Evolutionary conservation across 2,888 invertebrate genomes (phyloP).

Genomic region (Andrena bucephala): DNA sequence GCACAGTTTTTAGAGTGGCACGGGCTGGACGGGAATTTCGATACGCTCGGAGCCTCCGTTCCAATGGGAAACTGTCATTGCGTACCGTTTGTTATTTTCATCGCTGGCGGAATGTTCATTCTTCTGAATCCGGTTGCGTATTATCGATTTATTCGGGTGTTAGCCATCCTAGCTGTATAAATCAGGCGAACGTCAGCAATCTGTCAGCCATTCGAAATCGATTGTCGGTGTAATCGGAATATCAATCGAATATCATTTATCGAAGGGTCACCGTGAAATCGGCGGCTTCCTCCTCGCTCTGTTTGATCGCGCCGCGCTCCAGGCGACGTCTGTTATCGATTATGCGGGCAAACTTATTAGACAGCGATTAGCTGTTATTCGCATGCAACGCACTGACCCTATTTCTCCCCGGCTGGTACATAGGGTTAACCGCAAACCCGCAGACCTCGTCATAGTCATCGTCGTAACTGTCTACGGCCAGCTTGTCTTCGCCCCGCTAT

Average conservation of each 20-base stretch:
- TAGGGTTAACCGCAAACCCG: slow-evolving; percentile 77
- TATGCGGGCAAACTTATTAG: slow-evolving; percentile 74
- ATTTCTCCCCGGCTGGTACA: slow-evolving; percentile 65
- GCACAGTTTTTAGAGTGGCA: slow-evolving; percentile 10
- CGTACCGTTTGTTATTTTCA: neutral
- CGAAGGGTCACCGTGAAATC: slow-evolving; percentile 50
- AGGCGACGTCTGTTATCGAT: slow-evolving; percentile 72
- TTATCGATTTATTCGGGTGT: slow-evolving; percentile 9
- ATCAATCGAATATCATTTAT: slow-evolving; percentile 58
- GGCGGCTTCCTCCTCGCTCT: slow-evolving; percentile 20
- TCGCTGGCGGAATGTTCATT: neutral
- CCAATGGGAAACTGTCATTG: neutral
- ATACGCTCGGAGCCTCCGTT: neutral
- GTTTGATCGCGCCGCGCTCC: slow-evolving; percentile 45
- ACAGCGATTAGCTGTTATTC: slow-evolving; percentile 77
- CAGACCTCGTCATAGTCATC: slow-evolving; percentile 70
- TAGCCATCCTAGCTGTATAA: slow-evolving; percentile 3
- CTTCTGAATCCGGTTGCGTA: neutral
- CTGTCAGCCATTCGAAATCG: slow-evolving; percentile 28
- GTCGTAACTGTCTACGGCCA: slow-evolving; percentile 63
- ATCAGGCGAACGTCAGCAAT: slow-evolving; percentile 22
- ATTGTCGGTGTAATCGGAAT: slow-evolving; percentile 22
- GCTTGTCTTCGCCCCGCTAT: slow-evolving; percentile 46
- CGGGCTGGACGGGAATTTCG: neutral
- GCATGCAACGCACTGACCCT: slow-evolving; percentile 75